phyloP scores from a whole-genome alignment of 1,140 invertebrate genomes.

The Zeugodacus cucurbitae region DNA sequence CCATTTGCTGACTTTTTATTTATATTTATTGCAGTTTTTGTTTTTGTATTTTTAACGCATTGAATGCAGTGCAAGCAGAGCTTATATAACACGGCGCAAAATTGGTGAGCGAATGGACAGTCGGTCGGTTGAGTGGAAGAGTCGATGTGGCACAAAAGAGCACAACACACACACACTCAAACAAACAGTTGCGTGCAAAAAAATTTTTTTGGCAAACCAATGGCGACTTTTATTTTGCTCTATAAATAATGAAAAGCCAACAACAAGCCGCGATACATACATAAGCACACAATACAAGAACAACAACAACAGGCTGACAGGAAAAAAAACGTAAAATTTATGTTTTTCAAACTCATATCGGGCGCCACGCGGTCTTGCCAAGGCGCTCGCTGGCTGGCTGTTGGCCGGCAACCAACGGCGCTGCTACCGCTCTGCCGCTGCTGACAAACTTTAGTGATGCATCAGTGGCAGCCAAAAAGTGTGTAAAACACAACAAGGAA shows the following conservation, averaged over 20 bases:
- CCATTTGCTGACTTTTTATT: too few relatives aligned
- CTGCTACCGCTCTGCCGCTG: background rate
- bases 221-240: background rate
- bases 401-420: too few relatives aligned
- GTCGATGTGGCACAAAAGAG: background rate
- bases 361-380: constrained; percentile 8
- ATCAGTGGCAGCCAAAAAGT: background rate
- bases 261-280: background rate
- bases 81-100: background rate
- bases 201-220: constrained; percentile 2
- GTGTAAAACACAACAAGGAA: background rate
- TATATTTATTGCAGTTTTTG: background rate
- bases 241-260: background rate
- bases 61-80: background rate
- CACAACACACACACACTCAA: background rate
- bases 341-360: background rate
- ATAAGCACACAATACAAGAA: background rate
- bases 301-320: background rate
- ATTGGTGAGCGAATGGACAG: background rate
- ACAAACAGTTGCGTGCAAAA: background rate
- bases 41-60: background rate
- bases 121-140: background rate
- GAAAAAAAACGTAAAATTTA: constrained; percentile 23
- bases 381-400: background rate
- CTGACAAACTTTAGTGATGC: background rate